phyloP scores from a whole-genome alignment of 2,113 vertebrate genomes.

The Sinosuthora webbiana region DNA sequence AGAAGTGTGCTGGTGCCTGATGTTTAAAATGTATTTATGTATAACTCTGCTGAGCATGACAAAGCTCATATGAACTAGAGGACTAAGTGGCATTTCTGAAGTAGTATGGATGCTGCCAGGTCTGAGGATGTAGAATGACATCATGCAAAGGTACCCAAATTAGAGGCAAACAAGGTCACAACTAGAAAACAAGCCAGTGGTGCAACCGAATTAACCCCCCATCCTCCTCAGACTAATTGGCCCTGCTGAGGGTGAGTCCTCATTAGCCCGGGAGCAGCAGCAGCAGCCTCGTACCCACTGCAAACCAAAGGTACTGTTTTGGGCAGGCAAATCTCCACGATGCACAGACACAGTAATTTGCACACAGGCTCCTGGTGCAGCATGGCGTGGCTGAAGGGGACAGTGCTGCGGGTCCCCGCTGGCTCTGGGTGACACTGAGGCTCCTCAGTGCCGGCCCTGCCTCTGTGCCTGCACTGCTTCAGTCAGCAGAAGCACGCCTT shows the following conservation, averaged over 20 bases:
- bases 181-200: background rate
- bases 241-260: background rate
- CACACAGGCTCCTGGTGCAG: background rate
- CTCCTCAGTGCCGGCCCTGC: background rate
- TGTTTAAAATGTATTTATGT: background rate
- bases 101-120: background rate
- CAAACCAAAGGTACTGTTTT: background rate
- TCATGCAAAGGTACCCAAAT: background rate
- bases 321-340: background rate
- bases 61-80: background rate
- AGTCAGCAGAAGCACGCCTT: background rate
- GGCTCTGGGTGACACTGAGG: background rate
- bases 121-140: background rate
- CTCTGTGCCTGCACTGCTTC: background rate
- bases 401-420: accelerated
- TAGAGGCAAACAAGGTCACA: constrained; percentile 21
- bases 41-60: background rate
- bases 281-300: background rate
- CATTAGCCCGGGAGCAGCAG: background rate
- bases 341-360: background rate
- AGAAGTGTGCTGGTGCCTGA: background rate
- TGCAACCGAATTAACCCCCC: background rate
- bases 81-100: background rate
- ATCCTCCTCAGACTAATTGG: background rate
- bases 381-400: background rate